Evolutionary conservation across 2,888 invertebrate genomes (phyloP), one percentile per base, ranked within the genome.

Genomic region (Lasioglossum pauxillum): DNA sequence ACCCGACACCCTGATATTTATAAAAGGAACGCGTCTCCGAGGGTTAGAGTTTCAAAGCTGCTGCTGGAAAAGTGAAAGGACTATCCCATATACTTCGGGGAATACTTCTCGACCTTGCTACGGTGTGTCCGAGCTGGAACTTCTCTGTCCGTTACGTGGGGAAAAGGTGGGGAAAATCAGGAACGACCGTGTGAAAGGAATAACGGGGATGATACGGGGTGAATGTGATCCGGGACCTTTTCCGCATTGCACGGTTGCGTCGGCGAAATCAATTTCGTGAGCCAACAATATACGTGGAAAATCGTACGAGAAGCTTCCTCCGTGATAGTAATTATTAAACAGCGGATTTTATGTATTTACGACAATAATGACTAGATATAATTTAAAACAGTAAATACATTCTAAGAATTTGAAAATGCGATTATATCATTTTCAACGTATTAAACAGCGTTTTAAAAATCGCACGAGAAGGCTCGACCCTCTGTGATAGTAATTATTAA

Each of bases 21-120:
- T 78, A 85, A 87, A 87, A 73, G 76, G 77, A 78, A 83, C 79
- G 84, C 74, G 80, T 73, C 82, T 81, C 67, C 77, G 44, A 53
- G 80, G 79, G 80, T 31, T 78, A 83, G 82, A 82, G 87, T 89
- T 89, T 85, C 86, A 79, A 83, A 88, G 88, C 86, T 84, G 71
- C 82, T 72, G 53, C 82, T 80, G 44, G 49, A 73, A 82, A 85
- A 82, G 82, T 84, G 80, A 88, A 89, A 88, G 78, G 80, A 41
- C 53, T 77, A 82, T 82, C 83, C 80, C 67, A 44, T 72, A 77
- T 81, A 81, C 76, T 74, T 82, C 44, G 82, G 78, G 73, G 64
- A 77, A 77, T 77, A 77, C 57, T 72, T 78, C 78, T 74, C 88
- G 64, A 44, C 60, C 79, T 69, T 76, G 53, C 44, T 16, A 76